phyloP scores from a whole-genome alignment of 2,113 vertebrate genomes.

The Actenoides hombroni region DNA sequence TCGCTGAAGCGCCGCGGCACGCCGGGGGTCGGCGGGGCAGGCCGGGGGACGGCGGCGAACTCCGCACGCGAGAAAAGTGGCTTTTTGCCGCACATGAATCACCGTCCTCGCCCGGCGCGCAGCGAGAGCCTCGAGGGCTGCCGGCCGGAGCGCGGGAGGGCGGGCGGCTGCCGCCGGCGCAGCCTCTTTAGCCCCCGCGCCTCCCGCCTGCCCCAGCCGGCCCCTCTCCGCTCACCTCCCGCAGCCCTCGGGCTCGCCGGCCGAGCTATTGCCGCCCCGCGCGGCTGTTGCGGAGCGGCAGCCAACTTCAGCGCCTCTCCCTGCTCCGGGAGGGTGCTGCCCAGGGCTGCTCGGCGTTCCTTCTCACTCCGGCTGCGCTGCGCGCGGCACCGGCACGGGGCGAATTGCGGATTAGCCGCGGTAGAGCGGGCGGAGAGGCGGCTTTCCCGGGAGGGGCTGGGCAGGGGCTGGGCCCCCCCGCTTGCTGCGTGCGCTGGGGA shows the following conservation, averaged over 20 bases:
- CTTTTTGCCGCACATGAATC: background rate
- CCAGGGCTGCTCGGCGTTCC: rapidly evolving
- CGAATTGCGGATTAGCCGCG: background rate
- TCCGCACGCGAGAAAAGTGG: background rate
- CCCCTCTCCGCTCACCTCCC: background rate
- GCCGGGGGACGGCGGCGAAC: background rate
- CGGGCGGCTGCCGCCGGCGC: background rate
- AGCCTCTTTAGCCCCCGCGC: background rate
- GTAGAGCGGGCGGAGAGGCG: background rate
- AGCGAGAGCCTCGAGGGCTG: background rate
- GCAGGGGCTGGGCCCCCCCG: background rate
- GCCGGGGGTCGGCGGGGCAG: background rate
- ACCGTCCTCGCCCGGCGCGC: no score
- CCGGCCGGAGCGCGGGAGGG: background rate
- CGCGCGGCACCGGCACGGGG: background rate
- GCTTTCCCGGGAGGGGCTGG: background rate
- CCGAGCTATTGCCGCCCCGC: background rate
- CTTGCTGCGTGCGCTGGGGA: background rate
- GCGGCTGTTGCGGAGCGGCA: background rate
- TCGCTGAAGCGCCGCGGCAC: background rate
- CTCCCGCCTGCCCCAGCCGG: background rate
- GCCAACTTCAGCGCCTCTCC: background rate
- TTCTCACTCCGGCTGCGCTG: background rate
- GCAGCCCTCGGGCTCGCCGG: background rate
- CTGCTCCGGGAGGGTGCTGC: background rate